Conservation (phyloP, 1,140 invertebrate genomes). For the Eumaeus atala region DNA sequence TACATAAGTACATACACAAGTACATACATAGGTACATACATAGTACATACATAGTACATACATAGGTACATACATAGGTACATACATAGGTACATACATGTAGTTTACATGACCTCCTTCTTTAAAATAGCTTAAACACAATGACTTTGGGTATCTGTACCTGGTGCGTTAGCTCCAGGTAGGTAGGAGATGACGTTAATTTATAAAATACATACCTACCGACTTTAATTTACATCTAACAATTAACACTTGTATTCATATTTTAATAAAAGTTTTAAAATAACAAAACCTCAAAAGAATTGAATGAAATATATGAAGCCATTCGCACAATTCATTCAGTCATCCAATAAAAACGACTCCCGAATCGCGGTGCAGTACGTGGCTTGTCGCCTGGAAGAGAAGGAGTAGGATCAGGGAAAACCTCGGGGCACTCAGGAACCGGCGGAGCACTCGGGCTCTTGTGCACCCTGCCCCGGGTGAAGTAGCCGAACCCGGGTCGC, state of each 20-base stretch:
- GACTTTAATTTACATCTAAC: too few species aligned
- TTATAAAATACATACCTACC: too few species aligned
- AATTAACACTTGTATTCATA: neutral
- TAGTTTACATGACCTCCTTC: too few species aligned
- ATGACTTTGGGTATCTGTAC: too few species aligned
- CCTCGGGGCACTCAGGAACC: slow-evolving; percentile 38
- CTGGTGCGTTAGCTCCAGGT: too few species aligned
- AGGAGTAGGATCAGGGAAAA: slow-evolving; percentile 75
- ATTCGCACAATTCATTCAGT: slow-evolving; percentile 39
- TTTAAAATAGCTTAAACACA: too few species aligned
- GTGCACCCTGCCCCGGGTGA: slow-evolving; percentile 85
- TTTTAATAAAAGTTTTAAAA: neutral
- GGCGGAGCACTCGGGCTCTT: slow-evolving; percentile 76
- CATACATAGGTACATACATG: too few species aligned
- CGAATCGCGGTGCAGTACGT: slow-evolving; percentile 76
- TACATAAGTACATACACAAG: too few species aligned
- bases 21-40: too few species aligned
- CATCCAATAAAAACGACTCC: slow-evolving; percentile 66
- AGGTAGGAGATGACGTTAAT: too few species aligned
- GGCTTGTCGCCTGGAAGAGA: slow-evolving; percentile 77
- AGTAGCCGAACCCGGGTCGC: slow-evolving; percentile 90
- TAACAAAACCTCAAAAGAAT: neutral
- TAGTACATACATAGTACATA: too few species aligned
- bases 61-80: too few species aligned
- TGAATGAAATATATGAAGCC: neutral